phyloP scores from a whole-genome alignment of 2,113 vertebrate genomes.

The Periophthalmodon schlosseri region DNA sequence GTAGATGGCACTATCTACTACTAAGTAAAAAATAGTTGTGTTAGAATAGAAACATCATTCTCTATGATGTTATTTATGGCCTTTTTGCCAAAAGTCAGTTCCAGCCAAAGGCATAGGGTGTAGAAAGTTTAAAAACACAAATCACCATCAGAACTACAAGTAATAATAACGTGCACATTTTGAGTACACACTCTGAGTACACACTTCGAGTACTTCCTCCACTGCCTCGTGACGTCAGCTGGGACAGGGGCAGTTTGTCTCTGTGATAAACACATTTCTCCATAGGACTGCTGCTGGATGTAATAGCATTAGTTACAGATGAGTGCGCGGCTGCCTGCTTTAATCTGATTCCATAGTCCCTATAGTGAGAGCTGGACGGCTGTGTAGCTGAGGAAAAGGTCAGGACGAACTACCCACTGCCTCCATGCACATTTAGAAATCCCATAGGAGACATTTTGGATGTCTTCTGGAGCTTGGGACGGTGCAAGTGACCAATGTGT shows the following conservation, averaged over 20 bases:
- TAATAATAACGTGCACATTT: background rate
- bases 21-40: too few species aligned
- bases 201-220: background rate
- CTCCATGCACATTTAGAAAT: conserved; percentile 10
- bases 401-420: conserved; percentile 1
- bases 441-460: background rate
- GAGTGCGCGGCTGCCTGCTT: conserved; percentile 49
- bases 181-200: background rate
- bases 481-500: background rate
- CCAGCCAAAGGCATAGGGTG: too few species aligned
- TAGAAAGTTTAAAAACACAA: too few species aligned
- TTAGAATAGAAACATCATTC: too few species aligned
- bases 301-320: conserved; percentile 60
- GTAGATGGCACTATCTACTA: too few species aligned
- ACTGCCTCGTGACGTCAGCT: background rate
- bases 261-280: conserved; percentile 43
- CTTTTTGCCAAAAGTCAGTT: too few species aligned
- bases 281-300: conserved; percentile 31
- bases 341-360: conserved; percentile 52
- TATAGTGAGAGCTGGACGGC: conserved; percentile 20
- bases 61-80: too few species aligned
- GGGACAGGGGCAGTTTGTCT: conserved; percentile 31
- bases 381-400: conserved; percentile 10
- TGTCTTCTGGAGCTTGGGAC: background rate
- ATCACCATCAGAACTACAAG: too few species aligned